phyloP scores from a whole-genome alignment of 2,113 vertebrate genomes.

The Gavia stellata region DNA sequence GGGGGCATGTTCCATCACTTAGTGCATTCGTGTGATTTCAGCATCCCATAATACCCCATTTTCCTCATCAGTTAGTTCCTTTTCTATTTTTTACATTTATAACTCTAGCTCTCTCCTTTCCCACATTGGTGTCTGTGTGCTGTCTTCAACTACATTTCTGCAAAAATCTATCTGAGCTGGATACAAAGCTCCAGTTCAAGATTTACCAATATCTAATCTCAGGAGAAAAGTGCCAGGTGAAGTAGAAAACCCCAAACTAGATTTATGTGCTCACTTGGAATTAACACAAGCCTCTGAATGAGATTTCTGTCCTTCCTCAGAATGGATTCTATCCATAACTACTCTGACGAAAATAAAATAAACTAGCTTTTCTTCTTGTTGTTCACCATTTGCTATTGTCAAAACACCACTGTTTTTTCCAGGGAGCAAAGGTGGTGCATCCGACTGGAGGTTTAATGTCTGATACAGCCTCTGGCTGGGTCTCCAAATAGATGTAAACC shows the following conservation, averaged over 20 bases:
- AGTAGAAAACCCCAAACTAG: constrained; percentile 21
- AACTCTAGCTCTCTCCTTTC: background rate
- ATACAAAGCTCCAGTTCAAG: constrained; percentile 1
- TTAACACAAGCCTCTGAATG: constrained; percentile 21
- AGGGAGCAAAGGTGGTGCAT: constrained; percentile 1
- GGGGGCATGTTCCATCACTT: constrained; percentile 38
- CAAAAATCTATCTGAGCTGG: constrained; percentile 12
- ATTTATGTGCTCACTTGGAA: constrained; percentile 41
- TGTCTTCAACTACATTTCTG: constrained; percentile 21
- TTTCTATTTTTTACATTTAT: constrained; percentile 17
- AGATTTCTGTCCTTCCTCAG: constrained; percentile 16
- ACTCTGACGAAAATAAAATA: background rate
- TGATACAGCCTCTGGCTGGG: background rate
- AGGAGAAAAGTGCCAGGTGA: background rate
- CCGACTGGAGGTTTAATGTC: constrained; percentile 16
- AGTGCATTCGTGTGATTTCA: background rate
- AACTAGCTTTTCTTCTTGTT: background rate
- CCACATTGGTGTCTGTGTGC: background rate
- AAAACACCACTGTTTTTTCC: background rate
- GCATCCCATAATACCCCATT: background rate
- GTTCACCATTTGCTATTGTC: constrained; percentile 2
- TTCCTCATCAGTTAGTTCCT: background rate
- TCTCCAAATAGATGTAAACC: constrained; percentile 24
- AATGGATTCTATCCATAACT: constrained; percentile 4
- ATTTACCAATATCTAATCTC: constrained; percentile 33